Percentiles rank a stretch among this genome's conserved stretches.
phyloP scores from a whole-genome alignment of 2,888 invertebrate genomes.

The Zaprionus lineosus region DNA sequence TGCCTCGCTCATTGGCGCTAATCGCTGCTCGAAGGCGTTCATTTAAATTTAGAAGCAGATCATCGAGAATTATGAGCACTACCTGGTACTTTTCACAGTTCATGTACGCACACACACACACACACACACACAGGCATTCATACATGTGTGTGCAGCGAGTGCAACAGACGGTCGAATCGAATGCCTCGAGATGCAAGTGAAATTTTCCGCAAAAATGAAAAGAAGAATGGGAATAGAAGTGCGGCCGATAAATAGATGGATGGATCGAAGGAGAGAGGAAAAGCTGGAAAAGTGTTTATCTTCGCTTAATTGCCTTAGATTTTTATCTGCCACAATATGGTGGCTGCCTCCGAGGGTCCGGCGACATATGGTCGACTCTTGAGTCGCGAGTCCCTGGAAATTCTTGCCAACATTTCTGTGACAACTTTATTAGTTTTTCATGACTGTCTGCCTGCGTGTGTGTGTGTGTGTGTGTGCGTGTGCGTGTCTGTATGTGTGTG shows the following conservation, averaged over 20 bases:
- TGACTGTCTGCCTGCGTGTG: conserved; percentile 11
- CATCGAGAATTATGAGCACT: conserved; percentile 60
- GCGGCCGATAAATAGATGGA: too few relatives aligned
- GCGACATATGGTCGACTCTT: conserved; percentile 60
- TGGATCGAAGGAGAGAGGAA: not conserved
- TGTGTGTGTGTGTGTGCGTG: conserved; percentile 2
- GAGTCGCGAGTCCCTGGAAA: not conserved
- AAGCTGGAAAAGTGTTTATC: conserved; percentile 52
- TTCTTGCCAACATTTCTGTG: conserved; percentile 49
- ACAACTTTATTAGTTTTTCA: conserved; percentile 74
- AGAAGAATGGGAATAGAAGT: not conserved
- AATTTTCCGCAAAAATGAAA: conserved; percentile 1
- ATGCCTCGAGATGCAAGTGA: too few relatives aligned
- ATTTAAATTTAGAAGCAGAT: conserved; percentile 68
- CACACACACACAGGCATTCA: too few relatives aligned
- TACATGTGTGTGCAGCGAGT: too few relatives aligned
- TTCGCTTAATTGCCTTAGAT: conserved; percentile 76
- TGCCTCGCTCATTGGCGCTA: conserved; percentile 67
- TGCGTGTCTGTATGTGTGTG: conserved; percentile 7
- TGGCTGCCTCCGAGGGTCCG: conserved; percentile 22
- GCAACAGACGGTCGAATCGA: too few relatives aligned
- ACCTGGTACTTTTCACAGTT: too few relatives aligned
- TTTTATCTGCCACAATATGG: conserved; percentile 69
- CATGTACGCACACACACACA: too few relatives aligned
- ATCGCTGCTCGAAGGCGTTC: conserved; percentile 50